Base-by-base conservation (phyloP, 2,797 vertebrate genomes). In the Peromyscus eremicus region DNA sequence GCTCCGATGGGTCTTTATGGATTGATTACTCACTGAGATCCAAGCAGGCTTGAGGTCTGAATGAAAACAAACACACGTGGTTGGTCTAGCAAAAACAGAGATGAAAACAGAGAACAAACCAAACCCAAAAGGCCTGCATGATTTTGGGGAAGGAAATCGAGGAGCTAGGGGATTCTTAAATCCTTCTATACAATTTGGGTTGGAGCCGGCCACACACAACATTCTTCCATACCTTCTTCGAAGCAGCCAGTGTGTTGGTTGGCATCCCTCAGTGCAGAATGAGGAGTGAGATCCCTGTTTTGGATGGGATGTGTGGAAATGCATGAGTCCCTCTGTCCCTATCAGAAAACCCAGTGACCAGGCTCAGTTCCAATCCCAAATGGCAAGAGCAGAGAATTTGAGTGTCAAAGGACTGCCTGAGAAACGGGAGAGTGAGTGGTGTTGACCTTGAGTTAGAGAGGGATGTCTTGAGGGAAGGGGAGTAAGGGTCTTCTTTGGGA, bases 391-490 rank as follows among this genome's bases (percentile, higher is more conserved):
- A 37, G 86, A 80, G 49, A 62, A 79, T 49, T 34, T 46, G 80
- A 92, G 73, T 9, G 34, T 68, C 88, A 34, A 49, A 75, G 43
- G 52, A 75, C 82, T 49, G 66, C 84, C 43, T 2, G 34, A 76
- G 91, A 96, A 82, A 85, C 21, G 32, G 84, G 43, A 94, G 89
- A 86, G 43, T 79, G 83, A 95, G 49, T 80, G 17, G 66, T 68
- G 66, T 71, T 86, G 92, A 96, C 93, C 92, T 87, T 29, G 57
- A 27, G n/a, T 87, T 49, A 73, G 68, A 90, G 95, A 91, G 86
- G 94, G 75, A 9, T 2, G 4, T 27, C 5, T 0, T n/a, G 49
- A 11, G 64, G 34, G 52, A 64, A 23, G 83, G 71, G 46, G 81
- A 37, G 32, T 70, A 37, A 43, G 68, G 88, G 89, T 86, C 91